Percentiles rank a stretch among this genome's conserved stretches.
Evolutionary conservation across 1,140 invertebrate genomes (phyloP).

Genomic region (Drosophila yakuba): DNA sequence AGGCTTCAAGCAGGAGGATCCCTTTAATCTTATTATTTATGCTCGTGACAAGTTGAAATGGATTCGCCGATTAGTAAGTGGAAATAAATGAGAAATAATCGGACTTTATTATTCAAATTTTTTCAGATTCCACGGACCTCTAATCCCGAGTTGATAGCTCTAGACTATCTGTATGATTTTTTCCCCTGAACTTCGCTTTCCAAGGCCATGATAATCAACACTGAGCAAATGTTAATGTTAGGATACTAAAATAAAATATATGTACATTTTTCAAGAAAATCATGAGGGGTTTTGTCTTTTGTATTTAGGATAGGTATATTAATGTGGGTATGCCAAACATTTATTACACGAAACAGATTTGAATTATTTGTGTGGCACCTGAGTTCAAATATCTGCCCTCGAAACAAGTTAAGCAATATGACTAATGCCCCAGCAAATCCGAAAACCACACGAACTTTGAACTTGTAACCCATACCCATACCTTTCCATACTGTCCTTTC

Average conservation of each 20-base stretch:
- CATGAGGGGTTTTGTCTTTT: too few relatives aligned
- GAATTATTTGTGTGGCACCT: too few relatives aligned
- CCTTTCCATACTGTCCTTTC: background rate
- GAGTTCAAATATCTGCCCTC: too few relatives aligned
- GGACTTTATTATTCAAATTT: too few relatives aligned
- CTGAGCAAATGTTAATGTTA: too few relatives aligned
- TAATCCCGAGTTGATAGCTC: background rate
- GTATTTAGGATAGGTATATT: too few relatives aligned
- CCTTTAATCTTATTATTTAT: background rate
- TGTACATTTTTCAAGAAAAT: too few relatives aligned
- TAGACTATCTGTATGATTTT: background rate
- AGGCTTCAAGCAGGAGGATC: background rate
- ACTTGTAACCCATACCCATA: constrained; percentile 15
- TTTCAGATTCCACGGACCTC: background rate
- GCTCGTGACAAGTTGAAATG: background rate
- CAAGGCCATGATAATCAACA: too few relatives aligned
- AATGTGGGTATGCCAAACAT: too few relatives aligned
- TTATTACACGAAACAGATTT: too few relatives aligned
- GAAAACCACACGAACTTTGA: constrained; percentile 54
- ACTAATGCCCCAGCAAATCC: constrained; percentile 13
- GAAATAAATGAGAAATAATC: background rate
- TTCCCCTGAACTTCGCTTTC: too few relatives aligned
- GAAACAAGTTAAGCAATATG: constrained; percentile 10
- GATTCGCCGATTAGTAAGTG: background rate
- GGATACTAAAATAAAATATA: too few relatives aligned